Percentiles rank a stretch among this genome's conserved stretches.
Conservation (phyloP, 2,113 vertebrate genomes). For the Heterotis niloticus region DNA sequence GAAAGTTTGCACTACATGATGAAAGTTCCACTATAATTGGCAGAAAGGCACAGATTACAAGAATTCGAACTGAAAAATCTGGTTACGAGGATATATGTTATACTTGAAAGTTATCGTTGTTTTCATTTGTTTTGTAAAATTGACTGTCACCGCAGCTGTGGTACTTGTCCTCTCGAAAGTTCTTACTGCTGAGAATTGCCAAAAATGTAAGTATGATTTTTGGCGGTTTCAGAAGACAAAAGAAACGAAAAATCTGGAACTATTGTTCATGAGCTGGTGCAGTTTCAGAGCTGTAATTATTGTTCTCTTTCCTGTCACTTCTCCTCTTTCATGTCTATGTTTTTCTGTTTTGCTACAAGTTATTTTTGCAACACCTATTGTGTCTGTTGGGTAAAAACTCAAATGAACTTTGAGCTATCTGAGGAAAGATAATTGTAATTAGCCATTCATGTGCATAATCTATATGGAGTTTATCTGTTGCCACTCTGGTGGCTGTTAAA, state of each 20-base stretch:
- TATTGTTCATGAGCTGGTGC: conserved; percentile 48
- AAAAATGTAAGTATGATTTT: not conserved
- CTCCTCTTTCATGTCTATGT: conserved; percentile 11
- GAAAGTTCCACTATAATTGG: not conserved
- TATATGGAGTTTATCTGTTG: conserved; percentile 37
- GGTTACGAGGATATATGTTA: not conserved
- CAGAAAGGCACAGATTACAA: not conserved
- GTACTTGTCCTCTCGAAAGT: too few relatives aligned
- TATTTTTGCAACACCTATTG: not conserved
- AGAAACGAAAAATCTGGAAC: conserved; percentile 12
- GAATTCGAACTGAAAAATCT: not conserved
- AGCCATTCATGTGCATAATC: conserved; percentile 40
- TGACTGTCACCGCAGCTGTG: not conserved
- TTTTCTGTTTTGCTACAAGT: not conserved
- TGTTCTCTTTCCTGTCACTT: conserved; percentile 34
- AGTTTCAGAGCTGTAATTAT: conserved; percentile 50
- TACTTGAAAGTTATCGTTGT: not conserved
- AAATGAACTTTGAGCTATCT: conserved; percentile 38
- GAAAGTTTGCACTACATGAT: not conserved
- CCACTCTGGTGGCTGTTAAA: conserved; percentile 33
- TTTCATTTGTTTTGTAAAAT: too few relatives aligned
- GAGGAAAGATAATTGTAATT: conserved; percentile 40
- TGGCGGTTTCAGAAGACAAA: conserved; percentile 22
- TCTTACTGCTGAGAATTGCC: not conserved
- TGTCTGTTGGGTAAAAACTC: not conserved